phyloP scores from a whole-genome alignment of 2,113 vertebrate species.

The Cyanoliseus patagonus region DNA sequence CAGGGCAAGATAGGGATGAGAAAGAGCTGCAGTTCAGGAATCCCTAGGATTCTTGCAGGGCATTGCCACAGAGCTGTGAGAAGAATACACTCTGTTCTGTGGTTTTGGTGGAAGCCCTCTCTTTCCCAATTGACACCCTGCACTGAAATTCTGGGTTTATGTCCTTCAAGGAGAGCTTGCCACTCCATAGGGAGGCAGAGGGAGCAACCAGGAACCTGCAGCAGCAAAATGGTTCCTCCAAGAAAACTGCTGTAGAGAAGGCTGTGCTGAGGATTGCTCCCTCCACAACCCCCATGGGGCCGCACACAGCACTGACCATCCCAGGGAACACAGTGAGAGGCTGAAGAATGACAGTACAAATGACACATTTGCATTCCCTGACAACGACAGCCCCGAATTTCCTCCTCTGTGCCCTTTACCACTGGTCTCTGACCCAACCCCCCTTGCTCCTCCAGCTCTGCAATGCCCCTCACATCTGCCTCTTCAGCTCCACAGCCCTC shows the following conservation, averaged over 20 bases:
- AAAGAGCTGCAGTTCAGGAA: not conserved
- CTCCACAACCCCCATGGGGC: not conserved
- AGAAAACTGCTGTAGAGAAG: not conserved
- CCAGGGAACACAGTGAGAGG: not conserved
- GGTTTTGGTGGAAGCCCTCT: not conserved
- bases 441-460: not conserved
- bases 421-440: not conserved
- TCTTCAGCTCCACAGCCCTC: not conserved
- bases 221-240: constrained; percentile 30
- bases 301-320: not conserved
- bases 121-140: not conserved
- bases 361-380: not conserved
- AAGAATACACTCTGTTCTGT: not conserved
- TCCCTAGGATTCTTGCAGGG: not conserved
- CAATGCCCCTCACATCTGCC: not conserved
- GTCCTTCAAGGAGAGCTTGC: not conserved
- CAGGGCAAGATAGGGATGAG: not conserved
- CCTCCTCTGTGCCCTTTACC: not conserved
- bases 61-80: rapidly evolving
- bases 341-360: not conserved
- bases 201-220: not conserved
- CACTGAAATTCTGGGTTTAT: not conserved
- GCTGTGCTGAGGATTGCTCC: not conserved
- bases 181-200: not conserved
- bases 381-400: not conserved